phyloP scores from a whole-genome alignment of 2,113 vertebrate species.

The Chrysemys picta region DNA sequence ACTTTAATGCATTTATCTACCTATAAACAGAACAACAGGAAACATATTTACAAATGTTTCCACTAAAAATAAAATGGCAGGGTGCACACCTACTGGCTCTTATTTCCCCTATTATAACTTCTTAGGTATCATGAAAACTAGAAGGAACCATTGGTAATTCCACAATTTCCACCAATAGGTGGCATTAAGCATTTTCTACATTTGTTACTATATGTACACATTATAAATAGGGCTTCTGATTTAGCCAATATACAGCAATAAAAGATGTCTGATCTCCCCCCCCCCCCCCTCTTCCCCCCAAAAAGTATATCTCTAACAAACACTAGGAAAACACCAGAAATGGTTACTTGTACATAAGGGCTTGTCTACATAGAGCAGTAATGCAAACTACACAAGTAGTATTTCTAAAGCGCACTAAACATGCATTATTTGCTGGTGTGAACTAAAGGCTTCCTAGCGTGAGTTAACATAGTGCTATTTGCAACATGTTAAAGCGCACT shows the following conservation, averaged over 20 bases:
- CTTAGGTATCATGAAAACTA: not conserved
- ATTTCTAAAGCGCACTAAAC: no score
- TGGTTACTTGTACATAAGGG: no score
- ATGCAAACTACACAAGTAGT: no score
- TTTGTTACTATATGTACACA: not conserved
- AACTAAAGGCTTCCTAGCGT: no score
- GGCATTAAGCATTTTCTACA: not conserved
- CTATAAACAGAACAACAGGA: not conserved
- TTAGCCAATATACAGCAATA: not conserved
- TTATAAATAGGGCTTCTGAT: not conserved
- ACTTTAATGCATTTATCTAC: not conserved
- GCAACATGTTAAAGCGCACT: no score
- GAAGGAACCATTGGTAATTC: not conserved
- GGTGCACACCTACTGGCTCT: not conserved
- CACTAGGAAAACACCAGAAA: no score
- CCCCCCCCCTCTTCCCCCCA: no score
- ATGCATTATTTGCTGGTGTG: no score
- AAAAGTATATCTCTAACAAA: no score
- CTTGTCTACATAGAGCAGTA: no score
- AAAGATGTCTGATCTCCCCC: no score
- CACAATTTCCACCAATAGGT: not conserved
- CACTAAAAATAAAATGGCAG: not conserved
- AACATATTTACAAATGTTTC: not conserved
- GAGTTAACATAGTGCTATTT: no score
- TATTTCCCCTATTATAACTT: not conserved